Conservation (phyloP, 2,113 vertebrate genomes). For the Lampris megalopsis region DNA sequence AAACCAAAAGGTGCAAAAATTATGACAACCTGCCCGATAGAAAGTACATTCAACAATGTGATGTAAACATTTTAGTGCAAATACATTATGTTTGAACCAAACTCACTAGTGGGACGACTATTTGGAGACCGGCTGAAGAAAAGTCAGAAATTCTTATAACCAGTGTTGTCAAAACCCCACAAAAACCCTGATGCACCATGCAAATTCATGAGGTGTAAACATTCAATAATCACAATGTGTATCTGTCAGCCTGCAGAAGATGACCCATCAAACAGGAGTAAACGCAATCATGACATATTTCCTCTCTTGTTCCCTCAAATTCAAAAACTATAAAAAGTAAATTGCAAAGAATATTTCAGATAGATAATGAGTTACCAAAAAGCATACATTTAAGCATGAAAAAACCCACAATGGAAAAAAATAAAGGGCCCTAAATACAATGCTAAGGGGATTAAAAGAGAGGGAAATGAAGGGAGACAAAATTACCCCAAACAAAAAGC, state of each 20-base stretch:
- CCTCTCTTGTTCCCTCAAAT: slow-evolving; percentile 11
- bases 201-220: slow-evolving; percentile 43
- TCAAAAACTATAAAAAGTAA: slow-evolving; percentile 1
- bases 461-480: slow-evolving; percentile 5
- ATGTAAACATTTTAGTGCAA: slow-evolving; percentile 61
- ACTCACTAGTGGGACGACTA: background rate
- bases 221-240: slow-evolving; percentile 52
- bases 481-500: slow-evolving; percentile 50
- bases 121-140: background rate
- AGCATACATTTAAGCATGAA: slow-evolving; percentile 28
- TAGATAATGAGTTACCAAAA: background rate
- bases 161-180: background rate
- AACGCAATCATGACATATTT: background rate
- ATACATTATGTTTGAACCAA: slow-evolving; percentile 18
- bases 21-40: background rate
- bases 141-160: background rate
- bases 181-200: slow-evolving; percentile 26
- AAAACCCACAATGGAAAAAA: slow-evolving; percentile 41
- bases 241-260: slow-evolving; percentile 1
- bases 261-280: background rate
- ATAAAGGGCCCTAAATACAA: slow-evolving; percentile 20
- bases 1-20: slow-evolving; percentile 25
- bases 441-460: slow-evolving; percentile 45
- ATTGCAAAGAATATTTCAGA: background rate
- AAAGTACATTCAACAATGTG: slow-evolving; percentile 53